phyloP scores from a whole-genome alignment of 2,113 vertebrate genomes.

The Varanus salvator region DNA sequence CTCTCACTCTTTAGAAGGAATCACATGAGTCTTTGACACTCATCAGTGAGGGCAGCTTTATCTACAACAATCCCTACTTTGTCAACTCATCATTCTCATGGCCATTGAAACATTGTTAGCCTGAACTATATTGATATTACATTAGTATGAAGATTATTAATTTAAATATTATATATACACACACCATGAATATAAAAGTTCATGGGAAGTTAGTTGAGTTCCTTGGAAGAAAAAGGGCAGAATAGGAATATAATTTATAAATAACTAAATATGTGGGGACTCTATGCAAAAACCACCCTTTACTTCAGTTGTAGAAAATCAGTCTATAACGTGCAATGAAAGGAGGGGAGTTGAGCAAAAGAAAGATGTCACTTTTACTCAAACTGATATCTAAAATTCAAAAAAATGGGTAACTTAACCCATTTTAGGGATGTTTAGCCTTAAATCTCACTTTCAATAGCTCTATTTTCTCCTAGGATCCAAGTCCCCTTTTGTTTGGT shows the following conservation, averaged over 20 bases:
- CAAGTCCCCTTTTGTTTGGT: no score
- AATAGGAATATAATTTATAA: no score
- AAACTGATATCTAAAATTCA: slow-evolving; percentile 59
- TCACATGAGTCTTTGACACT: slow-evolving; percentile 57
- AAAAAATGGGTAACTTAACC: slow-evolving; percentile 33
- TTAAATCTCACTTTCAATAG: background rate
- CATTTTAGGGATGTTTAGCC: background rate
- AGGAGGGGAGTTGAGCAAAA: background rate
- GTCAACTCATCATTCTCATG: slow-evolving; percentile 52
- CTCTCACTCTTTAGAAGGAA: slow-evolving; percentile 52
- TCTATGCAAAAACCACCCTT: slow-evolving; percentile 66
- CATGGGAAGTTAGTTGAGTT: no score
- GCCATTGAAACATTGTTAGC: slow-evolving; percentile 47
- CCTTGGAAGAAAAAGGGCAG: no score
- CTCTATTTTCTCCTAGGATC: no score
- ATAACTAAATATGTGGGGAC: background rate
- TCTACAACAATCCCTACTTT: slow-evolving; percentile 53
- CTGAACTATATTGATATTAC: slow-evolving; percentile 49
- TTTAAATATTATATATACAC: slow-evolving; percentile 40
- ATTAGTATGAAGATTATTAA: slow-evolving; percentile 55
- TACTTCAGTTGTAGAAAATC: slow-evolving; percentile 50
- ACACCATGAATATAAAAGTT: no score
- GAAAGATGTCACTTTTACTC: slow-evolving; percentile 61
- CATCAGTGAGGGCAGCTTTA: slow-evolving; percentile 50
- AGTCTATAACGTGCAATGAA: slow-evolving; percentile 56